Evolutionary conservation across 2,888 invertebrate species (phyloP), one percentile per base, ranked within the genome.

Genomic region (Lasioglossum pauxillum): DNA sequence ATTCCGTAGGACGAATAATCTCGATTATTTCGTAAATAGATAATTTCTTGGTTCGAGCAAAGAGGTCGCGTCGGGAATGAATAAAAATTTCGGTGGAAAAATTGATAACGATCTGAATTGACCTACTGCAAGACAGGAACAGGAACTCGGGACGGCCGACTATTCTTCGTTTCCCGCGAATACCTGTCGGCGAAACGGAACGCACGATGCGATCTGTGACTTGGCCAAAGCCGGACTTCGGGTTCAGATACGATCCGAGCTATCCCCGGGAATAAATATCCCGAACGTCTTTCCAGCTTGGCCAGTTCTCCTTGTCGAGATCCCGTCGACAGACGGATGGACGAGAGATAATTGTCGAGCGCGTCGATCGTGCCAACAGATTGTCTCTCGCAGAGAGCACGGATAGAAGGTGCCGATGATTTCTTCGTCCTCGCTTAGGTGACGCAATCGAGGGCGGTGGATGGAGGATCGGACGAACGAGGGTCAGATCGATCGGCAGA

Each of bases 311-410:
- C 82, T 74, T 84, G 87, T 87, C 86, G 86, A 86, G 85, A 87
- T 84, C 73, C 77, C 77, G 87, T 87, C 87, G 89, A 88, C 90
- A 85, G 91, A 89, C 88, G 80, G 89, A 86, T 78, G 81, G 76
- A 83, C 84, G 86, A 74, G 83, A 90, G 86, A 88, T 90, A 90
- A 90, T 90, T 92, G 90, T 92, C 88, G 89, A 86, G 85, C 86
- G 89, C 86, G 84, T 83, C 90, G 92, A 93, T 92, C 92, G 92
- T 93, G 93, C 92, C 93, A 91, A 91, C 90, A 92, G 88, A 88
- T 88, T 87, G 88, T 85, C 83, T 75, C 57, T 78, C 80, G 75
- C 64, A 41, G 82, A 74, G 82, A 73, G 78, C 75, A 73, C 74
- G 78, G 76, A 86, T 85, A 82, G 85, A 90, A 90, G 90, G 88